Conservation (phyloP, 2,113 vertebrate genomes). For the Scophthalmus maximus region DNA sequence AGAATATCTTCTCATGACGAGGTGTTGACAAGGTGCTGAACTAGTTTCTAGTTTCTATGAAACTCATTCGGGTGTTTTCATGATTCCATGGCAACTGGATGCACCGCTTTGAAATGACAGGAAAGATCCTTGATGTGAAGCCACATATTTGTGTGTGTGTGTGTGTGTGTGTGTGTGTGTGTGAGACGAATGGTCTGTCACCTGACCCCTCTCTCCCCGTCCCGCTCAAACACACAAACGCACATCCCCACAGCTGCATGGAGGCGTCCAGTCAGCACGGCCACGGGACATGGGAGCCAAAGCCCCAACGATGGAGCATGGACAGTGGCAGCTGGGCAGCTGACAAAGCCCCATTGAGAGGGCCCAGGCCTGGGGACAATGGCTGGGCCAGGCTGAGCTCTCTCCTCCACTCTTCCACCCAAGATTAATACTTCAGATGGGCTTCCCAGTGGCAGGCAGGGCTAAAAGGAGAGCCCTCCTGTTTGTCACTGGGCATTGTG, state of each 20-base stretch:
- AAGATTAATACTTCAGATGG: slow-evolving; percentile 88
- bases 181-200: slow-evolving; percentile 75
- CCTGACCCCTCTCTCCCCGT: slow-evolving; percentile 71
- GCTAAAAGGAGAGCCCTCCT: slow-evolving; percentile 84
- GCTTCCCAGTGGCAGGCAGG: slow-evolving; percentile 83
- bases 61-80: slow-evolving; percentile 33
- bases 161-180: slow-evolving; percentile 55
- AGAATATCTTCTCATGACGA: neutral
- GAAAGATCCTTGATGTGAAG: slow-evolving; percentile 42
- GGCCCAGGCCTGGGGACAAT: slow-evolving; percentile 82
- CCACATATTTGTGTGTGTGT: slow-evolving; percentile 60
- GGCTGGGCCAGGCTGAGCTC: slow-evolving; percentile 80
- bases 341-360: slow-evolving; percentile 87
- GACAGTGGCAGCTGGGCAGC: slow-evolving; percentile 85
- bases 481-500: slow-evolving; percentile 85
- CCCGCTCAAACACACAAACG: slow-evolving; percentile 56
- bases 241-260: slow-evolving; percentile 82
- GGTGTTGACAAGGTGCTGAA: neutral
- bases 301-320: slow-evolving; percentile 81
- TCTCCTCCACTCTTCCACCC: slow-evolving; percentile 82
- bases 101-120: slow-evolving; percentile 63
- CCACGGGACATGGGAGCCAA: slow-evolving; percentile 82
- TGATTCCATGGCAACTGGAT: slow-evolving; percentile 59
- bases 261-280: slow-evolving; percentile 82
- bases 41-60: too few relatives aligned